Base-by-base conservation (phyloP, 2,888 invertebrate species). In the Ceriagrion tenellum region DNA sequence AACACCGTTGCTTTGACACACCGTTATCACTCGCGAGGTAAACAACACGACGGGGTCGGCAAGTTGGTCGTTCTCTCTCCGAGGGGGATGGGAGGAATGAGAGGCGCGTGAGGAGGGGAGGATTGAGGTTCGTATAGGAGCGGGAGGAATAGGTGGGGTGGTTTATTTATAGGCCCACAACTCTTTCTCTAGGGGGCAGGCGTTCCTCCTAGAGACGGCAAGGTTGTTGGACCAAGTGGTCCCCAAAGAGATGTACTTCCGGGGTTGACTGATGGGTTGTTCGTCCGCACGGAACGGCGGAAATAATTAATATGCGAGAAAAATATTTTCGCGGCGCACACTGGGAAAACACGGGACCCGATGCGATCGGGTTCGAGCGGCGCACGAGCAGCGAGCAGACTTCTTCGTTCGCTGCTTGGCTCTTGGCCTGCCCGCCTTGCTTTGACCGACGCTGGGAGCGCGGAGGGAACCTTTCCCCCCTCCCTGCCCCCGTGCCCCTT, bases 371-470 rank as follows among this genome's bases (percentile, higher is more conserved):
- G 10, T 26, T 18, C 3, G 93, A 16, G 35, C 26, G 74, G 69
- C 91, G 40, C 91, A 26, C 59, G 47, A 93, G 93, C 47, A 69
- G 74, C 23, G 30, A 18, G 35, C 30, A 12, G 35, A 30, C 35
- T 81, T 16, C 81, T 81, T 35, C 81, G 81, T 81, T 81, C 69
- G 93, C 93, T 74, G 93, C 69, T 93, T 93, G 93, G 93, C 93
- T 40, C 93, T 93, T 93, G 93, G 93, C 93, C 93, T 93, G 93
- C 69, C 93, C 69, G 93, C 93, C 93, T 93, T 81, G 81, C 81
- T 81, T 69, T 93, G 93, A 93, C 93, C 93, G 93, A 93, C 63
- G 69, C 74, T 40, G 69, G 93, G 69, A 93, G 93, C 63, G 63
- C 93, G 93, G 91, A 47, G 69, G 47, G 69, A 63, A 69, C 93